These are phyloP conservation scores for Sarcophaga variegata DNA, from an alignment of 2,888 invertebrate genomes.

Conservation along the genomic window DNA sequence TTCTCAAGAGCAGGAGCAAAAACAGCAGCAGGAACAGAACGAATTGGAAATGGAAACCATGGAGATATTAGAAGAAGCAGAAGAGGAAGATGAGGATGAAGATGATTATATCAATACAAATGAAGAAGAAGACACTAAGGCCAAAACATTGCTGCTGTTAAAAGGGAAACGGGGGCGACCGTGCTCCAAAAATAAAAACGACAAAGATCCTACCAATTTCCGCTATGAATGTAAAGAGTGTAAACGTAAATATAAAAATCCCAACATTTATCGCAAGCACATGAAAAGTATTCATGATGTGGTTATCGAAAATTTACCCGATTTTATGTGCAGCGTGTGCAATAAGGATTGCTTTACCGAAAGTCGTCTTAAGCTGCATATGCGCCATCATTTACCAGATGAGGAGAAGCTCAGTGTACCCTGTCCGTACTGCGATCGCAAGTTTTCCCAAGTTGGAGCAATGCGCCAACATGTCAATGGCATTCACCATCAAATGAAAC, in stretches of 20 bases:
- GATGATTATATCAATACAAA: background rate
- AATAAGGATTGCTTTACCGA: conserved; percentile 68
- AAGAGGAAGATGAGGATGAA: conserved; percentile 32
- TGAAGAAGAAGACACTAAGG: background rate
- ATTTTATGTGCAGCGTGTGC: conserved; percentile 70
- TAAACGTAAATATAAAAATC: conserved; percentile 69
- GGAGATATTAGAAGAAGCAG: conserved; percentile 50
- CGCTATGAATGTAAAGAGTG: conserved; percentile 67
- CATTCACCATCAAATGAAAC: conserved; percentile 79
- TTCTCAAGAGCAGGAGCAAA: background rate
- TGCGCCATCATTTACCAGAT: conserved; percentile 72
- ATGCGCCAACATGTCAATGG: conserved; percentile 76
- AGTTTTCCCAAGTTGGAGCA: conserved; percentile 73
- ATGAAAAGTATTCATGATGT: conserved; percentile 69
- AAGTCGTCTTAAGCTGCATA: conserved; percentile 71
- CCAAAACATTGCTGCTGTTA: background rate
- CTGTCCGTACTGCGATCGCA: conserved; percentile 73
- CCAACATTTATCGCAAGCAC: conserved; percentile 71
- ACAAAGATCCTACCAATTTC: background rate
- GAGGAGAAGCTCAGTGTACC: conserved; percentile 73
- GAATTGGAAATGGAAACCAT: conserved; percentile 23
- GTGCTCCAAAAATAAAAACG: conserved; percentile 1
- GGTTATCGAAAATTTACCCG: conserved; percentile 63
- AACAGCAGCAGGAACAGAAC: background rate
- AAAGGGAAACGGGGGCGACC: conserved; percentile 61